These are phyloP conservation scores for Clarias macrocephalus DNA, from an alignment of 2,113 vertebrate species.

Conservation along the genomic window DNA sequence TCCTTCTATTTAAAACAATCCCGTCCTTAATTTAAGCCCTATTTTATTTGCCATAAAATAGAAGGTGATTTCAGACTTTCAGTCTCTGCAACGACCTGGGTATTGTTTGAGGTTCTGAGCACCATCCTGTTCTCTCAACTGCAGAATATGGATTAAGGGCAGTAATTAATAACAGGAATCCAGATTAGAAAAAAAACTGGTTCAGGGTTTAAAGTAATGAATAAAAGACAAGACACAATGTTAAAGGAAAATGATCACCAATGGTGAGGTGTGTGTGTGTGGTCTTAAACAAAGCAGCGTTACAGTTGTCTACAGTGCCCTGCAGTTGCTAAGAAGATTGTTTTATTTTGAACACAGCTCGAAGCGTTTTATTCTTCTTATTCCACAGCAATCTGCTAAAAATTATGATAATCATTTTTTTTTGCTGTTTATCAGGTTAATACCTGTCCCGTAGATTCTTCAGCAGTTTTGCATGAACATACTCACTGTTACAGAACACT, in stretches of 20 bases:
- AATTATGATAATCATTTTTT: background rate
- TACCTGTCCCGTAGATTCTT: background rate
- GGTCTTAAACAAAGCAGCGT: background rate
- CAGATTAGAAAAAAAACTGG: background rate
- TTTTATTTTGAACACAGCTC: background rate
- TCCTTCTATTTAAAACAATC: slow-evolving; percentile 4
- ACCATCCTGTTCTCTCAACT: background rate
- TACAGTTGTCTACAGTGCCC: background rate
- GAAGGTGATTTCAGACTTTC: background rate
- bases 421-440: background rate
- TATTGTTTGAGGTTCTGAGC: too few species aligned
- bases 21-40: background rate
- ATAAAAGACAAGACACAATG: too few species aligned
- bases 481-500: background rate
- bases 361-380: background rate
- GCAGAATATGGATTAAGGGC: background rate
- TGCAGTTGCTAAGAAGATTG: background rate
- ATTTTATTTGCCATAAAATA: background rate
- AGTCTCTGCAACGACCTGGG: background rate
- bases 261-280: background rate
- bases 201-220: background rate
- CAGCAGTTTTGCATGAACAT: background rate
- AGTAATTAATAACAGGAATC: slow-evolving; percentile 6
- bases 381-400: background rate
- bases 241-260: background rate